These are phyloP conservation scores for Syrista parreyssii DNA, from an alignment of 2,888 invertebrate species.

Conservation along the genomic window DNA sequence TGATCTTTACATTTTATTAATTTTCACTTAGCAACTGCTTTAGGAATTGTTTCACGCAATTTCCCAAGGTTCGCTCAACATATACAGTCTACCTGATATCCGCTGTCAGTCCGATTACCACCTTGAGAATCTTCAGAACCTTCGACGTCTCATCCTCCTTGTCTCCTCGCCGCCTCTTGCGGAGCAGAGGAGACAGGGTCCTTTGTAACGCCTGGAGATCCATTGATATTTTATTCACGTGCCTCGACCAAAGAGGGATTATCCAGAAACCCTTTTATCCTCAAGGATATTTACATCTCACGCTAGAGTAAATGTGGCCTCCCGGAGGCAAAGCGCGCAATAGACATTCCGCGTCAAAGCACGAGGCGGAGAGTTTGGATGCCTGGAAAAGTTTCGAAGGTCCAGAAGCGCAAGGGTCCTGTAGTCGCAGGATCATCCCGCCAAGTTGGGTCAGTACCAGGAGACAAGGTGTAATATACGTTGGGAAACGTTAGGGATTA, in stretches of 20 bases:
- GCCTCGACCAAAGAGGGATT: not conserved
- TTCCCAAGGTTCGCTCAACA: not conserved
- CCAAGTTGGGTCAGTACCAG: not conserved
- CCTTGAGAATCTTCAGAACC: not conserved
- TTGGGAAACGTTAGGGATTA: not conserved
- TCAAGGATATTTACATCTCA: not conserved
- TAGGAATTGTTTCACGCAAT: not conserved
- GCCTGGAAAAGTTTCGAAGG: not conserved
- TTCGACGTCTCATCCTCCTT: not conserved
- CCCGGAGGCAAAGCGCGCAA: not conserved
- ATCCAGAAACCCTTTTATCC: constrained; percentile 6
- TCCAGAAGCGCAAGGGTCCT: not conserved
- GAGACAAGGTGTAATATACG: not conserved
- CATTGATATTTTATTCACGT: constrained; percentile 2
- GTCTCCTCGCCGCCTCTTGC: not conserved
- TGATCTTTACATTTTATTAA: not conserved
- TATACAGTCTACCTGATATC: not conserved
- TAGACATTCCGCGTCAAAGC: not conserved
- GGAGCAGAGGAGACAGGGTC: not conserved
- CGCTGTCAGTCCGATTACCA: not conserved
- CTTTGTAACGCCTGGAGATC: not conserved
- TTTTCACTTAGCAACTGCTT: not conserved
- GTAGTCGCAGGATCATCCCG: not conserved
- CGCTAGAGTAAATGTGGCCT: not conserved
- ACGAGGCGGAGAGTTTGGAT: not conserved